phyloP scores from a whole-genome alignment of 2,113 vertebrate genomes.

The Eublepharis macularius region DNA sequence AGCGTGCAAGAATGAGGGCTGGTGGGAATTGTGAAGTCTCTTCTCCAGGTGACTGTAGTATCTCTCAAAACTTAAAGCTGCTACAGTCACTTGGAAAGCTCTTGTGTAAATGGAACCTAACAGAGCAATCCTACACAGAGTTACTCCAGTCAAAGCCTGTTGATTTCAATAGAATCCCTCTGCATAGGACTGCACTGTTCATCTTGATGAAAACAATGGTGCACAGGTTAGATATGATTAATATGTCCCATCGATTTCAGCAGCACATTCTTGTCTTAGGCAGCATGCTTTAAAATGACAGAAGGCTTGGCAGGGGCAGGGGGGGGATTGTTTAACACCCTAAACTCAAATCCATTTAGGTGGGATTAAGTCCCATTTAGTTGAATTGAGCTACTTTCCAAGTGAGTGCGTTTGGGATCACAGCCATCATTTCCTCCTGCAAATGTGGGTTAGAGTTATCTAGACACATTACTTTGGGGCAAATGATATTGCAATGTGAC shows the following conservation, averaged over 20 bases:
- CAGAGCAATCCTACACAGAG: too few relatives aligned
- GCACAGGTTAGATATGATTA: too few relatives aligned
- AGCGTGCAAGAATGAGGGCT: too few relatives aligned
- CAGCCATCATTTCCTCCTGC: background rate
- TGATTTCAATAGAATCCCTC: too few relatives aligned
- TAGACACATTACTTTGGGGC: background rate
- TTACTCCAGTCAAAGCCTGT: too few relatives aligned
- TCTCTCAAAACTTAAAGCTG: too few relatives aligned
- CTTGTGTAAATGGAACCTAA: too few relatives aligned
- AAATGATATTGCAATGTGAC: constrained; percentile 29
- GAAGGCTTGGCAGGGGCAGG: background rate
- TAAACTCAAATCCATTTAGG: background rate
- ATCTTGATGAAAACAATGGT: background rate
- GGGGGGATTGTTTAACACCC: background rate
- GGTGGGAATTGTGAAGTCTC: too few relatives aligned
- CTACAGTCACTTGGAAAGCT: too few relatives aligned
- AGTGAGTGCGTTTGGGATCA: background rate
- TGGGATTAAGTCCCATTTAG: background rate
- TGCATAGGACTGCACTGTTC: too few relatives aligned
- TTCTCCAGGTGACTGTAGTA: too few relatives aligned
- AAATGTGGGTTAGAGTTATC: background rate
- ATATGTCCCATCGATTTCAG: too few relatives aligned
- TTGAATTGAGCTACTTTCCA: background rate
- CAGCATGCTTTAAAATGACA: background rate
- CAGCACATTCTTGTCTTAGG: background rate